These are phyloP conservation scores for Tursiops truncatus DNA, from an alignment of 2,113 vertebrate genomes.

Conservation along the genomic window DNA sequence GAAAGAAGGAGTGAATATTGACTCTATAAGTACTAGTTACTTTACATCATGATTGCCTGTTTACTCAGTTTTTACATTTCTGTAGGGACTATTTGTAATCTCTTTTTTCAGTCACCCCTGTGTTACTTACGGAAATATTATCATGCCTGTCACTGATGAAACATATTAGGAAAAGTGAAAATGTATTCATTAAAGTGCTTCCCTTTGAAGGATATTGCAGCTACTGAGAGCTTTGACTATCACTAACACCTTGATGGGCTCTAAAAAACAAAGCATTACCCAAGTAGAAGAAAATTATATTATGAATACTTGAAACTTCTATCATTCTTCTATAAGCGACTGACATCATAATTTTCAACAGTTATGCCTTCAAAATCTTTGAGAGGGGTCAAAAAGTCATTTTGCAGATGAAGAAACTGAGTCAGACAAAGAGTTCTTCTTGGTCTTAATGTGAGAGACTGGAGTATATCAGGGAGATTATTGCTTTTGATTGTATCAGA, in stretches of 20 bases:
- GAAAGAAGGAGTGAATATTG: neutral
- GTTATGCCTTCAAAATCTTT: slow-evolving; percentile 5
- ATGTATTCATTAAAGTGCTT: slow-evolving; percentile 31
- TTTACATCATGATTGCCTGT: neutral
- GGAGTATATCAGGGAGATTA: neutral
- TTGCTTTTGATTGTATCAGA: neutral
- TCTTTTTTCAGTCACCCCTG: neutral
- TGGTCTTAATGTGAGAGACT: neutral
- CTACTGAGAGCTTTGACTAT: neutral
- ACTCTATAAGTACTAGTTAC: neutral
- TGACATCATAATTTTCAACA: neutral
- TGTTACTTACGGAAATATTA: neutral
- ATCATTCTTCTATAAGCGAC: neutral
- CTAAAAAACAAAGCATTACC: neutral
- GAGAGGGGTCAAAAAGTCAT: slow-evolving; percentile 6
- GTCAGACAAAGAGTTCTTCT: neutral
- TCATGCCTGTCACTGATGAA: neutral
- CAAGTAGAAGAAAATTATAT: neutral
- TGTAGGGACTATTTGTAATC: neutral
- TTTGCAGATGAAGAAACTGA: neutral
- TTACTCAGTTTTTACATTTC: neutral
- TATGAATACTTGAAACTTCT: neutral
- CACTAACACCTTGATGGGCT: neutral
- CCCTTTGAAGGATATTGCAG: slow-evolving; percentile 1
- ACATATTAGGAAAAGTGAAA: slow-evolving; percentile 28